Percentiles rank a stretch among this genome's conserved stretches.
Evolutionary conservation across 1,140 invertebrate species (phyloP).

Genomic region (Aphelenchoides avenae): DNA sequence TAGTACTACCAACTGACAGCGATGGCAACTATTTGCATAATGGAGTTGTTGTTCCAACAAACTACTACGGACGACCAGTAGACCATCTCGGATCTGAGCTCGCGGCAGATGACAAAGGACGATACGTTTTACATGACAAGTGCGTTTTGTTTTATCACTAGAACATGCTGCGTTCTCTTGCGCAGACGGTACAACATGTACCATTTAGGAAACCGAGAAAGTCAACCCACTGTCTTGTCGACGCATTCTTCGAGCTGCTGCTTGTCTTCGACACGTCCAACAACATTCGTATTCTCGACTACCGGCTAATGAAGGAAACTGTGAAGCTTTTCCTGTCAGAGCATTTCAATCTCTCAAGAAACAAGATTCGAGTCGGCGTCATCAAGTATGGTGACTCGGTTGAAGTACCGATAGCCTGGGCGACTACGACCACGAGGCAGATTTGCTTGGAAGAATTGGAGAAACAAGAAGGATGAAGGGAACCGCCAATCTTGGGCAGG

Average conservation of each 20-base stretch:
- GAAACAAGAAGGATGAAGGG: conserved; percentile 54
- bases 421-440: conserved; percentile 49
- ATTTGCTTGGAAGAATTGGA: conserved; percentile 47
- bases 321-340: conserved; percentile 53
- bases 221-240: conserved; percentile 42
- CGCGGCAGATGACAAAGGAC: conserved; percentile 17
- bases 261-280: conserved; percentile 53
- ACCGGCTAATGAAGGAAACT: conserved; percentile 57
- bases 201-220: conserved; percentile 27
- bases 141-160: conserved; percentile 8
- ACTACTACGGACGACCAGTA: neutral
- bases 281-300: conserved; percentile 58
- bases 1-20: conserved; percentile 36
- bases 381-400: conserved; percentile 47
- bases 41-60: conserved; percentile 8
- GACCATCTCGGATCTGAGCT: too few species aligned
- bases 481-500: conserved; percentile 44
- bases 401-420: conserved; percentile 52
- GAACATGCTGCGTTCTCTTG: neutral
- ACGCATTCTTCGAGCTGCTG: conserved; percentile 49
- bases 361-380: conserved; percentile 52
- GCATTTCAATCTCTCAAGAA: conserved; percentile 48
- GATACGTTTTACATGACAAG: conserved; percentile 19
- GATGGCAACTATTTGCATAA: conserved; percentile 1
- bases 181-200: neutral